Evolutionary conservation across 2,797 vertebrate genomes (phyloP).

Genomic region (Sitta carolinensis): DNA sequence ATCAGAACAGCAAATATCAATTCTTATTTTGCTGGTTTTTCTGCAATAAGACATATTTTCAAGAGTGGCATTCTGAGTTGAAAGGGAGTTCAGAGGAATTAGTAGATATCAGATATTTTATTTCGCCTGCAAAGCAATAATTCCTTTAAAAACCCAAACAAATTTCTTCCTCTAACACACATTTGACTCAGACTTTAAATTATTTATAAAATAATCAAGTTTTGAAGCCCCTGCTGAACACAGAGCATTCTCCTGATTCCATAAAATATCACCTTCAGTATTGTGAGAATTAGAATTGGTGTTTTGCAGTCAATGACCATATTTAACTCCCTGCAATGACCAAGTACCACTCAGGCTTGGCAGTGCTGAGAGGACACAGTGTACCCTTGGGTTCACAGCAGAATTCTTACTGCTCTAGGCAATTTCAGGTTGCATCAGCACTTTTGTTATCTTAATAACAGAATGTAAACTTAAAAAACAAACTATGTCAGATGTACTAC

Average conservation of each 20-base stretch:
- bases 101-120: not conserved
- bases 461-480: not conserved
- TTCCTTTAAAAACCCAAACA: not conserved
- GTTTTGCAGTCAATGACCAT: not conserved
- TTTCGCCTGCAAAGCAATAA: not conserved
- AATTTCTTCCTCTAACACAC: not conserved
- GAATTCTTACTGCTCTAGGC: not conserved
- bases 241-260: not conserved
- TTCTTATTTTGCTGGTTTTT: not conserved
- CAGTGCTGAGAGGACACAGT: not conserved
- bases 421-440: not conserved
- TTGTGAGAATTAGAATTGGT: not conserved
- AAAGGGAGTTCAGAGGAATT: not conserved
- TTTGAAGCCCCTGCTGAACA: not conserved
- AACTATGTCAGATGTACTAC: not conserved
- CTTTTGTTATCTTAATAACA: not conserved
- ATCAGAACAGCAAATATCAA: not conserved
- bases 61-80: not conserved
- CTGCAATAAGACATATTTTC: not conserved
- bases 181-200: not conserved
- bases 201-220: not conserved
- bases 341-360: not conserved
- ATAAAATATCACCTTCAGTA: fast-evolving
- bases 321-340: not conserved
- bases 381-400: not conserved